These are phyloP conservation scores for Chymomyza amoena DNA, from an alignment of 2,888 invertebrate genomes.

Conservation along the genomic window DNA sequence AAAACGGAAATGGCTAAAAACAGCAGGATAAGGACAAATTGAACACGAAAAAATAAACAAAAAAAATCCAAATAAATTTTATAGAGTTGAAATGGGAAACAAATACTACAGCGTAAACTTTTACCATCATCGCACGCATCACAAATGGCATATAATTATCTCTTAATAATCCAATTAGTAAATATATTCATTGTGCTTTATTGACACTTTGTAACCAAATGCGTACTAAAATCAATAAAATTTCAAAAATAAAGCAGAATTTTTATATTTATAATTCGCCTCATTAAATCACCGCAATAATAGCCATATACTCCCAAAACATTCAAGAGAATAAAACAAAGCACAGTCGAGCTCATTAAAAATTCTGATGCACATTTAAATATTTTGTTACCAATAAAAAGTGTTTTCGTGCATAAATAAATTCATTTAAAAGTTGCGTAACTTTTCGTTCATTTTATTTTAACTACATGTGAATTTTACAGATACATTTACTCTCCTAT, in stretches of 20 bases:
- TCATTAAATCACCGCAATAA: not conserved
- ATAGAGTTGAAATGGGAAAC: not conserved
- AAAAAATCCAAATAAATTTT: not conserved
- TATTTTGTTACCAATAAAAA: slow-evolving; percentile 3
- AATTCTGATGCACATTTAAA: slow-evolving; percentile 13
- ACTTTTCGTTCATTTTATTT: slow-evolving; percentile 12
- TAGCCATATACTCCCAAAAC: too few relatives aligned
- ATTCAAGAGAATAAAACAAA: not conserved
- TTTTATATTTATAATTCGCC: slow-evolving; percentile 3
- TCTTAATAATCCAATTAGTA: slow-evolving; percentile 11
- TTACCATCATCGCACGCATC: not conserved
- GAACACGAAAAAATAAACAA: not conserved
- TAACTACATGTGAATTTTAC: not conserved
- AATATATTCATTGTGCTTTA: slow-evolving; percentile 10
- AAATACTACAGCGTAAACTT: not conserved
- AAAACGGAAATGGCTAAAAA: not conserved
- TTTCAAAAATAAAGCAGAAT: not conserved
- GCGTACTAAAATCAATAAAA: not conserved
- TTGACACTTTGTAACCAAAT: slow-evolving; percentile 1
- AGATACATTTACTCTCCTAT: not conserved
- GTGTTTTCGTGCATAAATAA: slow-evolving; percentile 12
- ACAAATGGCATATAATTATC: not conserved
- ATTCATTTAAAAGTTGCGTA: slow-evolving; percentile 9
- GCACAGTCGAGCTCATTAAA: not conserved
- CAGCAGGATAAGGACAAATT: not conserved